Conservation (phyloP, 1,140 invertebrate species). For the Acromyrmex heyeri region DNA sequence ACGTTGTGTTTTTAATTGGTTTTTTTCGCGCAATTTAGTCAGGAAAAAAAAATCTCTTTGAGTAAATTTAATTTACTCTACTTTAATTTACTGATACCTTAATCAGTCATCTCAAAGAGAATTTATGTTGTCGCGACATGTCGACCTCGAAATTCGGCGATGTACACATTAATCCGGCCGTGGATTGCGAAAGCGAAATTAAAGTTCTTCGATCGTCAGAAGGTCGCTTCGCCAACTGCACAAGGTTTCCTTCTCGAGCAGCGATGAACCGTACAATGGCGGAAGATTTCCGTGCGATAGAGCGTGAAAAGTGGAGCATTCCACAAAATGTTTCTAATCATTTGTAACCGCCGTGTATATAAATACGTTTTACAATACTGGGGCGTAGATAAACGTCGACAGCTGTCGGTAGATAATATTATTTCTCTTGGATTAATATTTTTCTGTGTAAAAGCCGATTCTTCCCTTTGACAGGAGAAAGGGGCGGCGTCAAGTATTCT, state of each 20-base stretch:
- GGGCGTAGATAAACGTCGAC: slow-evolving; percentile 17
- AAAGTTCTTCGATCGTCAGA: slow-evolving; percentile 49
- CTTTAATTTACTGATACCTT: background rate
- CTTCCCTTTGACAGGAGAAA: slow-evolving; percentile 17
- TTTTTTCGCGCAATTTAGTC: background rate
- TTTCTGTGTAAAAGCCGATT: background rate
- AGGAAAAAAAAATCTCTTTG: background rate
- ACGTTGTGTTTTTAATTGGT: background rate
- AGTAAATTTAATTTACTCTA: slow-evolving; percentile 30
- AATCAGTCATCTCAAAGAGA: slow-evolving; percentile 8
- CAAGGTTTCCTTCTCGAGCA: slow-evolving; percentile 57
- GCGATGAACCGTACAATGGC: slow-evolving; percentile 55
- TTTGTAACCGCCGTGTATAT: background rate
- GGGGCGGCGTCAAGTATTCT: background rate
- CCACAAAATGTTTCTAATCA: slow-evolving; percentile 46
- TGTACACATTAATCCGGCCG: slow-evolving; percentile 56
- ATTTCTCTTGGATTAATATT: slow-evolving; percentile 17
- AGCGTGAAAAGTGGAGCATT: slow-evolving; percentile 70
- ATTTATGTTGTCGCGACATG: slow-evolving; percentile 51
- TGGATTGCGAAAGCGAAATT: slow-evolving; percentile 73
- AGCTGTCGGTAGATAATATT: slow-evolving; percentile 16
- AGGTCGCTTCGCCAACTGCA: slow-evolving; percentile 57
- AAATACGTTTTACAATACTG: slow-evolving; percentile 7
- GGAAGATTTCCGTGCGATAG: slow-evolving; percentile 69
- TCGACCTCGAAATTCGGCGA: slow-evolving; percentile 71